Conservation (phyloP, 2,888 invertebrate genomes). For the Chalcosyrphus nemorum region DNA sequence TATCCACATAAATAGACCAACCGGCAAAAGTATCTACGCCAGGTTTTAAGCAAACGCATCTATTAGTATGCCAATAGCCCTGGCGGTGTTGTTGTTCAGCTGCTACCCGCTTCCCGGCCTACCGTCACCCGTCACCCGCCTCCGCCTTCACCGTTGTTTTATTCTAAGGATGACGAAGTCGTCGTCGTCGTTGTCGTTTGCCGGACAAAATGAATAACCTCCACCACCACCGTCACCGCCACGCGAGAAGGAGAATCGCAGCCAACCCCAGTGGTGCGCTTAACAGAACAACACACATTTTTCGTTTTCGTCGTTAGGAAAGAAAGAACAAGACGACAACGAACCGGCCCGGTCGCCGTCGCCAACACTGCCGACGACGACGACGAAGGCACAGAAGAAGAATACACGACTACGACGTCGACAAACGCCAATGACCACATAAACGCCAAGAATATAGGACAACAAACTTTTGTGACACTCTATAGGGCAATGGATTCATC, state of each 20-base stretch:
- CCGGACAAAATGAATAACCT: conserved; percentile 71
- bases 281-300: conserved; percentile 57
- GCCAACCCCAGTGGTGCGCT: conserved; percentile 37
- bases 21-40: conserved; percentile 72
- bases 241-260: conserved; percentile 21
- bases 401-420: conserved; percentile 60
- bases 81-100: conserved; percentile 48
- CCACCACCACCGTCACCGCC: too few species aligned
- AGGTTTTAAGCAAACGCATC: conserved; percentile 73
- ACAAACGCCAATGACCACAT: conserved; percentile 73
- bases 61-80: conserved; percentile 73
- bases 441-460: conserved; percentile 73
- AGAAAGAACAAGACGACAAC: conserved; percentile 47
- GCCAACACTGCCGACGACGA: conserved; percentile 11
- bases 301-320: conserved; percentile 53
- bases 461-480: conserved; percentile 74
- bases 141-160: conserved; percentile 30
- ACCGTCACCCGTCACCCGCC: too few species aligned
- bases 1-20: conserved; percentile 73
- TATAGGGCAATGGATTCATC: conserved; percentile 73
- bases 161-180: conserved; percentile 61
- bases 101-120: not conserved
- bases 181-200: too few species aligned
- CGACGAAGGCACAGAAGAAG: conserved; percentile 33
- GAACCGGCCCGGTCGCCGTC: conserved; percentile 20